Conservation (phyloP, 2,113 vertebrate species). For the Cichladusa arquata region DNA sequence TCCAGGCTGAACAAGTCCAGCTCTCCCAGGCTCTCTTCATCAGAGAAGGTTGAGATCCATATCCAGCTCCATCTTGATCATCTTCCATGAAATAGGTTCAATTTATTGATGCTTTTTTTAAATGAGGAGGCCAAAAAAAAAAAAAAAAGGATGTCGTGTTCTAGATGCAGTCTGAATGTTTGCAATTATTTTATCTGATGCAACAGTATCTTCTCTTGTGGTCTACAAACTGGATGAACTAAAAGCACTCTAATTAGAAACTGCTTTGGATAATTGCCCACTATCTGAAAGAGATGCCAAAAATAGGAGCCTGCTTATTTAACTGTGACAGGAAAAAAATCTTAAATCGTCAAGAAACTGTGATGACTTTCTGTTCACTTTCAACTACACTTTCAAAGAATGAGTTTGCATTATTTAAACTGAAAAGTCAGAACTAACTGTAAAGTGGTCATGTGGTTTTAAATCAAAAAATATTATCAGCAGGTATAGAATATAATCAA, state of each 20-base stretch:
- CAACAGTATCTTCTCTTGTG: neutral
- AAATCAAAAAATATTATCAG: neutral
- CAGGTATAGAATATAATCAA: neutral
- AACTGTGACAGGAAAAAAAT: neutral
- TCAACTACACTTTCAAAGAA: neutral
- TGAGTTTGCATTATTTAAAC: neutral
- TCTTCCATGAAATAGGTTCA: neutral
- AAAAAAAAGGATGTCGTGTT: neutral
- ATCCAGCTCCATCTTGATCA: neutral
- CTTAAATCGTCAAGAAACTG: neutral
- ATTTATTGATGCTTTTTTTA: neutral
- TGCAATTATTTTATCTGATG: slow-evolving; percentile 19
- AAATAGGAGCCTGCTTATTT: slow-evolving; percentile 3
- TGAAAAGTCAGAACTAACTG: neutral
- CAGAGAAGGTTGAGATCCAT: neutral
- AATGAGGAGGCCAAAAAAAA: neutral
- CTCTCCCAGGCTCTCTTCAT: neutral
- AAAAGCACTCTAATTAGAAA: slow-evolving; percentile 21
- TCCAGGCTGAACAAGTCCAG: neutral
- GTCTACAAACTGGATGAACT: neutral
- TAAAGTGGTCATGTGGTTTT: neutral
- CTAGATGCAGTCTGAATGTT: neutral
- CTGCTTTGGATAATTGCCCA: slow-evolving; percentile 6
- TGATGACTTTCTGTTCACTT: slow-evolving; percentile 4
- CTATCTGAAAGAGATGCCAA: neutral